These are phyloP conservation scores for Drosophila quadrilineata DNA, from an alignment of 1,140 invertebrate genomes.

Conservation along the genomic window DNA sequence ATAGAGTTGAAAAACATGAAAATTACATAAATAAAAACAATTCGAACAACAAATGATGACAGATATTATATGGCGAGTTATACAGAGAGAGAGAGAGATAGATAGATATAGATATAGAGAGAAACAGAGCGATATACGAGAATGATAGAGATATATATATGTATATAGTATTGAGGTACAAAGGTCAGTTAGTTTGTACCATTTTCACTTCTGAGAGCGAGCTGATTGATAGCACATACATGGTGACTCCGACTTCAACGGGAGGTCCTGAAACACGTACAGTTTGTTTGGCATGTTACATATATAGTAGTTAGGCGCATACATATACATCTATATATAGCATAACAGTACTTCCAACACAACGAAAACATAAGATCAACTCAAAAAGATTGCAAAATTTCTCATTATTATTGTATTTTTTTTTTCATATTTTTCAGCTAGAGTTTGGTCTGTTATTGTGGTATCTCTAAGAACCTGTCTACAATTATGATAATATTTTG, in stretches of 20 bases:
- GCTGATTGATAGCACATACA: constrained; percentile 99
- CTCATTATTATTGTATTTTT: too few species aligned
- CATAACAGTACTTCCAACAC: constrained; percentile 6
- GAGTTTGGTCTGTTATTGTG: too few species aligned
- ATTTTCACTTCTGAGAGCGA: constrained; percentile 99
- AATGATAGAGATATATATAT: constrained; percentile 22
- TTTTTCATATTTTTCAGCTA: neutral
- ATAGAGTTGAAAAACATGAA: constrained; percentile 16
- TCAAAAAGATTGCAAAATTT: too few species aligned
- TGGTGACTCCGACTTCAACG: constrained; percentile 97
- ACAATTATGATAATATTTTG: too few species aligned
- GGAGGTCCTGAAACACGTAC: constrained; percentile 91
- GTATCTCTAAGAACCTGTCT: too few species aligned
- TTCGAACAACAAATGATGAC: constrained; percentile 4
- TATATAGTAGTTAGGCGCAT: too few species aligned
- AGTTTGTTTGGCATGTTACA: constrained; percentile 45
- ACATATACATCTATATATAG: constrained; percentile 5
- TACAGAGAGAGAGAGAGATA: constrained; percentile 60
- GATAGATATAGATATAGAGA: too few species aligned
- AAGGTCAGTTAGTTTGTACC: constrained; percentile 85
- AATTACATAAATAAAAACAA: too few species aligned
- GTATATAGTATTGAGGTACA: too few species aligned
- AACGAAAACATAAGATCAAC: constrained; percentile 5
- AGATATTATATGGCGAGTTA: constrained; percentile 49
- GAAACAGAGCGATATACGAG: constrained; percentile 39